Conservation (phyloP, 2,797 vertebrate genomes). For the Microctenopoma stevenorrisi region DNA sequence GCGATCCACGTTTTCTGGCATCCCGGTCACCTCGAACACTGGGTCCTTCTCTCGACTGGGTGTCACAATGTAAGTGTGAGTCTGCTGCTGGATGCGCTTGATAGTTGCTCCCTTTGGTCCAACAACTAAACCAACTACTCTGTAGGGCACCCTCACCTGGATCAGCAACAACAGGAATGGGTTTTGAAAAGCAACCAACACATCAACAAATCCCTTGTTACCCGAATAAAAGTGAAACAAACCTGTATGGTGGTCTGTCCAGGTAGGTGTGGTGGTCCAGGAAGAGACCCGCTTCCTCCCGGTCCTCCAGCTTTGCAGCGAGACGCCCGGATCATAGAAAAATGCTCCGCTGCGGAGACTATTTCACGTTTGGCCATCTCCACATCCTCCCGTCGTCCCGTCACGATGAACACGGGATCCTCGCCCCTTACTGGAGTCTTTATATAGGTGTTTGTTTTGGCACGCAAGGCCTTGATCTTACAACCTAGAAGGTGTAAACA, state of each 20-base stretch:
- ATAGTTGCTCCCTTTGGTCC: constrained; percentile 98
- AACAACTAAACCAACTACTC: constrained; percentile 95
- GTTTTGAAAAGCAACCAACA: not conserved
- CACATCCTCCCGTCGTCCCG: constrained; percentile 94
- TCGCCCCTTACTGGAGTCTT: constrained; percentile 97
- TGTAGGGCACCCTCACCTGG: constrained; percentile 96
- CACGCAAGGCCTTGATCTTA: constrained; percentile 96
- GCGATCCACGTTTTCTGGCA: constrained; percentile 97
- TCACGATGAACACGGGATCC: constrained; percentile 96
- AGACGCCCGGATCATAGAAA: constrained; percentile 96
- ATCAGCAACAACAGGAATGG: constrained; percentile 53
- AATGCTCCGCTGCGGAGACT: constrained; percentile 94
- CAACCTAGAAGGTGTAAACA: constrained; percentile 84
- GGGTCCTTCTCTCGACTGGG: constrained; percentile 97
- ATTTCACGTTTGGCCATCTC: constrained; percentile 98
- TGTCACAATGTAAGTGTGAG: constrained; percentile 97
- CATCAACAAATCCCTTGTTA: not conserved
- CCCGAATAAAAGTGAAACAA: not conserved
- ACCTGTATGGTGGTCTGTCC: constrained; percentile 99
- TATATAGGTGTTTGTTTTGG: constrained; percentile 98
- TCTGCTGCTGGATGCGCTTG: constrained; percentile 98
- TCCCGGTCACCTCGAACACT: constrained; percentile 96
- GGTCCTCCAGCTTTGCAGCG: constrained; percentile 90
- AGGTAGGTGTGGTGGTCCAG: constrained; percentile 91
- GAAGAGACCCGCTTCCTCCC: constrained; percentile 77